Evolutionary conservation across 2,797 vertebrate genomes (phyloP), one percentile per base, ranked within the genome.

Genomic region (Nannoperca obscura): DNA sequence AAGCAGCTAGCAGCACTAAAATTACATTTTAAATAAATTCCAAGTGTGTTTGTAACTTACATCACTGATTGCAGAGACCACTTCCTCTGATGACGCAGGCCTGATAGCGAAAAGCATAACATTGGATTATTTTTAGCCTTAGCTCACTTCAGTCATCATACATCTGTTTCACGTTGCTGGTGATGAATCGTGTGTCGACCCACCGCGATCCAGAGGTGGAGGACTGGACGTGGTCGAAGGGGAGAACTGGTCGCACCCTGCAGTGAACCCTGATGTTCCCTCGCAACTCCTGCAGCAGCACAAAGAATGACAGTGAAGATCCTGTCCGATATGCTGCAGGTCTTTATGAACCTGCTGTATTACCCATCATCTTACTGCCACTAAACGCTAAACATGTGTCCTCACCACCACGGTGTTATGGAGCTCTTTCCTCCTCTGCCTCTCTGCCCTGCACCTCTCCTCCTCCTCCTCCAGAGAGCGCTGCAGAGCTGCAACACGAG

Each of bases 201-300:
- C 42, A 97, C 96, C 93, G 91, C 5, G 88, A 86, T 72, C 65
- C 81, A 44, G 81, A 57, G 2, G 22, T 1, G 0, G 58, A 76
- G 53, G 80, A 82, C 50, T 70, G 76, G 61, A 86, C 70, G 14
- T 71, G 42, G 83, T 96, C 96, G 38, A 95, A 94, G 9, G 91
- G 92, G 1, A 97, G 80, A 49, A 94, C 42, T 0, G 96, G 96
- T 17, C 95, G 93, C 44, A 97, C 90, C 42, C 95, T 93, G 74
- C 97, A 97, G 92, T 97, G 96, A 27, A 97, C 96, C 76, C 96
- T 85, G 84, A 97, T 96, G 84, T 96, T 96, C 34, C 96, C 96
- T 80, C 93, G 95, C 70, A 97, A 74, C 87, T 97, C 97, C 97
- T 97, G 77, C 4, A 64, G 61, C 58, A 55, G 32, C 67, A 68